Evolutionary conservation across 2,113 vertebrate genomes (phyloP), one percentile per base, ranked within the genome.

Genomic region (Phalacrocorax pelagicus): DNA sequence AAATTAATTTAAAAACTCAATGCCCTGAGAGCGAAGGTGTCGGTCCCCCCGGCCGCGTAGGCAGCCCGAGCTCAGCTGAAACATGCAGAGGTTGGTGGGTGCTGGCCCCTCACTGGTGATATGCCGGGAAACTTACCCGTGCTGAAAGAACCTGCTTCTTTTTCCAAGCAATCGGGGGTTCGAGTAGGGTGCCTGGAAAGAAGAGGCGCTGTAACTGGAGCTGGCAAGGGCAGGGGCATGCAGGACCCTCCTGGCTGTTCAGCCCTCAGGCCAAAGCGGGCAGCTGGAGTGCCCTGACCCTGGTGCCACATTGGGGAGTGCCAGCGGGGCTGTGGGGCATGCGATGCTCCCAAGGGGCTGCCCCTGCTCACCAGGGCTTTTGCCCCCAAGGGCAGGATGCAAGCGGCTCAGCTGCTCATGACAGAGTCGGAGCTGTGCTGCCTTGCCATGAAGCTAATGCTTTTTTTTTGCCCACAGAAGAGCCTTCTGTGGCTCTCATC

Each of bases 221-320:
- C 27, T 32, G 58, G 20, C 74, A 38, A 62, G 44, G 57, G 23
- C 9, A 30, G 58, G 11, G 7, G 57, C 1, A 6, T 3, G 74
- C 73, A 18, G 57, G 19, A 30, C 42, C 19, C 57, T 36, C 44
- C 57, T 5, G 72, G 44, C 34, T 61, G 73, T 57, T 47, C 55
- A 30, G 14, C 30, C 20, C 73, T 36, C 34, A 4, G 57, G 46
- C 12, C 58, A 19, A 40, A 19, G 58, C 2, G 6, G 72, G 40
- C 54, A 21, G 32, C 72, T 46, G 72, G 72, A 23, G 40, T 11
- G 3, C 2, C 3, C 46, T 32, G 46, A 11, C 27, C 58, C 58
- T 3, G 5, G 27, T 8, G 58, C 58, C 58, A 11, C 2, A 2
- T 9, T 0, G 4, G 29, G 58, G 36, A 40, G 12, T 40, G n/a